Base-by-base conservation (phyloP, 1,140 invertebrate genomes). In the Cherax destructor region DNA sequence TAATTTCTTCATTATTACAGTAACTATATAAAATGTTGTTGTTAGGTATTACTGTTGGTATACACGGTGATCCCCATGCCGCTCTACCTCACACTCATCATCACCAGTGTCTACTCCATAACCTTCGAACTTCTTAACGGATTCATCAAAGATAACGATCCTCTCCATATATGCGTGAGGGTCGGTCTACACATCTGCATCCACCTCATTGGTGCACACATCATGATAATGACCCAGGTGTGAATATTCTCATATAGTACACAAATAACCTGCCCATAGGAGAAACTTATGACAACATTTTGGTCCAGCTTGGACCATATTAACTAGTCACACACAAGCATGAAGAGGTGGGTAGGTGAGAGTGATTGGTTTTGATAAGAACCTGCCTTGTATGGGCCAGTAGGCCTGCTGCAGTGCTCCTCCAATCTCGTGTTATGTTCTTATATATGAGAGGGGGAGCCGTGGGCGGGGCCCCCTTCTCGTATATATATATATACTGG, bases 51-150 rank as follows among this genome's bases (percentile, higher is more conserved):
- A 49, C 95, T 99, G 72, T 95, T 99, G 83, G 97, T 99, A 94
- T 99, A 99, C 94, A 99, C 98, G 78, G 96, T 99, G 80, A 97
- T 99, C 92, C 98, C 98, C 24, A 95, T 99, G 95, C 98, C 97
- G 24, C 94, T 99, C 2, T 99, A 98, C 95, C 95, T 97, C 78
- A 97, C 97, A 93, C 95, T 98, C 30, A 95, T 96, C 78, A 96
- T 98, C 91, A 97, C 97, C 77, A 95, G 96, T 78, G 89, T 96
- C 41, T 98, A 98, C 94, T 98, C 98, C 3, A 95, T 97, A 47
- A 94, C 96, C 9, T 99, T 98, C 95, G 98, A 99, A 95, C 41
- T 89, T 24, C 89, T 93, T 74, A 92, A 88, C 30, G 91, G 92
- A 52, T 69, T 87, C n/a, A 85, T 93, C 50, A 91, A 74, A 6